Percentiles rank a stretch among this genome's conserved stretches.
phyloP scores from a whole-genome alignment of 2,888 invertebrate species.

The Pandemis heparana region DNA sequence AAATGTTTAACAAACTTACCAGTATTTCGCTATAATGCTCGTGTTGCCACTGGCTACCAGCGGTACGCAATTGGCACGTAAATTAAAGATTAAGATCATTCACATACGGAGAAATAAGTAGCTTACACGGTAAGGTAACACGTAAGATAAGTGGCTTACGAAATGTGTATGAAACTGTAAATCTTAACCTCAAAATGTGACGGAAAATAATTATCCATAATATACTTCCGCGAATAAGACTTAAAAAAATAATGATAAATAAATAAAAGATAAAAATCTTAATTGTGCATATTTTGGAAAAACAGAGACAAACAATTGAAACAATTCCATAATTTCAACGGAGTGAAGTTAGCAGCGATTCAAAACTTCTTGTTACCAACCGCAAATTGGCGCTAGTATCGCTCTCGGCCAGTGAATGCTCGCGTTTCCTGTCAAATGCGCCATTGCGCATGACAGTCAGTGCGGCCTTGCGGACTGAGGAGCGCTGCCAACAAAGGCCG shows the following conservation, averaged over 20 bases:
- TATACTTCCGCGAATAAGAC: neutral
- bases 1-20: slow-evolving; percentile 25
- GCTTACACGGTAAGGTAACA: slow-evolving; percentile 45
- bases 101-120: slow-evolving; percentile 24
- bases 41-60: slow-evolving; percentile 6
- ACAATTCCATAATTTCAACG: slow-evolving; percentile 55
- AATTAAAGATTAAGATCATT: slow-evolving; percentile 16
- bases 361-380: slow-evolving; percentile 66
- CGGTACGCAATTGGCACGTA: neutral
- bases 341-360: slow-evolving; percentile 63
- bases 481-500: slow-evolving; percentile 86
- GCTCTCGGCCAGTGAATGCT: slow-evolving; percentile 74
- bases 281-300: neutral
- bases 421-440: slow-evolving; percentile 84
- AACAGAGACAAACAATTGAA: slow-evolving; percentile 56
- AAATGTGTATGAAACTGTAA: slow-evolving; percentile 49
- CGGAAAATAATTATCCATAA: slow-evolving; percentile 8
- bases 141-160: slow-evolving; percentile 60
- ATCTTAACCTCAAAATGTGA: slow-evolving; percentile 60
- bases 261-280: neutral
- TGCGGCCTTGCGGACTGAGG: slow-evolving; percentile 86
- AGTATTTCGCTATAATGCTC: too few relatives aligned
- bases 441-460: slow-evolving; percentile 86
- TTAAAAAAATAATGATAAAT: neutral
- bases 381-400: slow-evolving; percentile 79